Percentiles rank a stretch among this genome's conserved stretches.
Evolutionary conservation across 2,888 invertebrate genomes (phyloP).

Genomic region (Phalangium opilio): DNA sequence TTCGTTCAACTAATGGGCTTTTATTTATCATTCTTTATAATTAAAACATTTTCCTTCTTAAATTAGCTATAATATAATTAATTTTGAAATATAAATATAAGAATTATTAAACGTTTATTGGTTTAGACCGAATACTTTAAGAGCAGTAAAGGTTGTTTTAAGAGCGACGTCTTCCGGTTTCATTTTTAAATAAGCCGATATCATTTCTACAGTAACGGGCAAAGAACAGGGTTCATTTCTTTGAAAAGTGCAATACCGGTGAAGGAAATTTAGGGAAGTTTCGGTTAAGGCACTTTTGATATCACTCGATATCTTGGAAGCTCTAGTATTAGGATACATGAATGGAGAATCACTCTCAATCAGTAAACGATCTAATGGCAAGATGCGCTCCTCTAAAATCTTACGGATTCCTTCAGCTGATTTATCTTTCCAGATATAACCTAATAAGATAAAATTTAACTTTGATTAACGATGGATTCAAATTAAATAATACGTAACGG

Average conservation of each 20-base stretch:
- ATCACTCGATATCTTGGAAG: slow-evolving; percentile 72
- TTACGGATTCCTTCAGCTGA: slow-evolving; percentile 76
- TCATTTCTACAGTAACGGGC: slow-evolving; percentile 81
- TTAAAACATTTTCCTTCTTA: no score
- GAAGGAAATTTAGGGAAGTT: slow-evolving; percentile 62
- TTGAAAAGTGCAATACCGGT: slow-evolving; percentile 86
- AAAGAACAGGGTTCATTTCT: slow-evolving; percentile 90
- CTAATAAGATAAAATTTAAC: slow-evolving; percentile 26
- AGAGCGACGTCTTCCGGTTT: slow-evolving; percentile 77
- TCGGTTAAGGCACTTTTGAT: slow-evolving; percentile 76
- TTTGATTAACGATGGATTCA: no score
- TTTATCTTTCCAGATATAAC: slow-evolving; percentile 80
- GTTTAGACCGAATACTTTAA: slow-evolving; percentile 51
- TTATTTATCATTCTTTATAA: no score
- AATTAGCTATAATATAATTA: no score
- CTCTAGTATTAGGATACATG: slow-evolving; percentile 88
- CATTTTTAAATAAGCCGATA: slow-evolving; percentile 76
- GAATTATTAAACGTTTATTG: no score
- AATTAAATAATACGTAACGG: no score
- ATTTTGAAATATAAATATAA: no score
- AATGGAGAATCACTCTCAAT: slow-evolving; percentile 91
- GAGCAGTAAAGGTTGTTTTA: slow-evolving; percentile 76
- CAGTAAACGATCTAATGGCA: slow-evolving; percentile 67
- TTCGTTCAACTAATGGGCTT: no score
- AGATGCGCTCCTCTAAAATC: slow-evolving; percentile 56